Percentiles rank a stretch among this genome's conserved stretches.
These are phyloP conservation scores for Aphelenchoides bicaudatus DNA, from an alignment of 2,888 invertebrate species.

Conservation along the genomic window DNA sequence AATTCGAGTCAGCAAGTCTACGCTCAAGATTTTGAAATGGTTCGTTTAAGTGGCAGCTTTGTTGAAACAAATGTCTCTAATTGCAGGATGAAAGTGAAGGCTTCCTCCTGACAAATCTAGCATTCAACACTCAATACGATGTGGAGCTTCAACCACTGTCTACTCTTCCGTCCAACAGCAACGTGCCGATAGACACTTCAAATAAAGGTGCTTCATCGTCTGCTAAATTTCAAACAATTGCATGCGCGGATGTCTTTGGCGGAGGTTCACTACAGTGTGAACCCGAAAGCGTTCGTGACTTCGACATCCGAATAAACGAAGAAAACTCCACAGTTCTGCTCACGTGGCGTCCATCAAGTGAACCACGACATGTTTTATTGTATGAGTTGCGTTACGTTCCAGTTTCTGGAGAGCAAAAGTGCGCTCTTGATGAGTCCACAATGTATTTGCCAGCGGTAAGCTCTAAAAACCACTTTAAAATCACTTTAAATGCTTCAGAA, in stretches of 20 bases:
- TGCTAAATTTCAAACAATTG: conserved; percentile 35
- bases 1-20: conserved; percentile 19
- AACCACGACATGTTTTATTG: conserved; percentile 42
- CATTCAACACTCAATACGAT: conserved; percentile 33
- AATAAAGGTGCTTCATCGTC: neutral
- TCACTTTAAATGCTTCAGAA: conserved; percentile 29
- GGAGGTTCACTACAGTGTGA: conserved; percentile 52
- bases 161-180: neutral
- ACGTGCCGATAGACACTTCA: neutral
- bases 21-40: conserved; percentile 25
- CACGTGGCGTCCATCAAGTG: conserved; percentile 49
- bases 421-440: conserved; percentile 35
- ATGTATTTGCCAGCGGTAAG: conserved; percentile 43
- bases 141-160: conserved; percentile 21
- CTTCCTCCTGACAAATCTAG: conserved; percentile 34
- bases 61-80: conserved; percentile 15
- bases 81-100: conserved; percentile 39
- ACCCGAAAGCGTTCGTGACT: conserved; percentile 51
- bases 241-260: conserved; percentile 51
- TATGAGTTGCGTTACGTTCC: conserved; percentile 41
- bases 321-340: conserved; percentile 43
- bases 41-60: conserved; percentile 1
- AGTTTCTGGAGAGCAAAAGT: conserved; percentile 30
- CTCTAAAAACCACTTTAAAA: conserved; percentile 10
- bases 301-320: conserved; percentile 39